A percentile compares a stretch with the other conserved stretches of the same genome.
phyloP scores from a whole-genome alignment of 2,113 vertebrate genomes.

The Gnathonemus longibarbis region DNA sequence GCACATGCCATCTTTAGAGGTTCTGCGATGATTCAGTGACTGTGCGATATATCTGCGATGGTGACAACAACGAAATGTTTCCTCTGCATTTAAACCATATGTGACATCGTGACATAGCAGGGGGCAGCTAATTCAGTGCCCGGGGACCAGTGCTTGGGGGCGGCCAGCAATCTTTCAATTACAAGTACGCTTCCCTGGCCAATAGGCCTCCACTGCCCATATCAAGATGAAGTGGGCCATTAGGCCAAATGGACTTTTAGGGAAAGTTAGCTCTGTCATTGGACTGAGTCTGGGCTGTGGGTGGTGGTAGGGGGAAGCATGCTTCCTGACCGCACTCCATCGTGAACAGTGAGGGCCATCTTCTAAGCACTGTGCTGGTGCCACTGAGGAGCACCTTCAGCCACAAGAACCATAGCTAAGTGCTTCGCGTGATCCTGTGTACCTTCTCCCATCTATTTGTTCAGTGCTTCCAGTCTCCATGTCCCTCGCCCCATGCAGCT shows the following conservation, averaged over 20 bases:
- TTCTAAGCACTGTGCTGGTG: not conserved
- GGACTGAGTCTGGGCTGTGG: not conserved
- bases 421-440: not conserved
- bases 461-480: not conserved
- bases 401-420: not conserved
- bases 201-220: not conserved
- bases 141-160: too few relatives aligned
- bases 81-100: too few relatives aligned
- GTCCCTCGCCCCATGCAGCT: not conserved
- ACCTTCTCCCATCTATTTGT: not conserved
- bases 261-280: not conserved
- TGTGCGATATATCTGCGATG: not conserved
- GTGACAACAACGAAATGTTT: not conserved
- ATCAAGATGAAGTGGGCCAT: not conserved
- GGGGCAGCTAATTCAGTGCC: too few relatives aligned
- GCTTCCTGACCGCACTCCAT: not conserved
- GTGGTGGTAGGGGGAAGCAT: not conserved
- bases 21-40: not conserved
- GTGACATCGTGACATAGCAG: too few relatives aligned
- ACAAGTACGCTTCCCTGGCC: too few relatives aligned
- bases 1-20: not conserved
- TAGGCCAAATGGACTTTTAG: not conserved
- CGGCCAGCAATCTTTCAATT: too few relatives aligned
- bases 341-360: too few relatives aligned
- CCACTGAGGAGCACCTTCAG: not conserved